Evolutionary conservation across 2,113 vertebrate genomes (phyloP).

Genomic region (Megaptera novaeangliae): DNA sequence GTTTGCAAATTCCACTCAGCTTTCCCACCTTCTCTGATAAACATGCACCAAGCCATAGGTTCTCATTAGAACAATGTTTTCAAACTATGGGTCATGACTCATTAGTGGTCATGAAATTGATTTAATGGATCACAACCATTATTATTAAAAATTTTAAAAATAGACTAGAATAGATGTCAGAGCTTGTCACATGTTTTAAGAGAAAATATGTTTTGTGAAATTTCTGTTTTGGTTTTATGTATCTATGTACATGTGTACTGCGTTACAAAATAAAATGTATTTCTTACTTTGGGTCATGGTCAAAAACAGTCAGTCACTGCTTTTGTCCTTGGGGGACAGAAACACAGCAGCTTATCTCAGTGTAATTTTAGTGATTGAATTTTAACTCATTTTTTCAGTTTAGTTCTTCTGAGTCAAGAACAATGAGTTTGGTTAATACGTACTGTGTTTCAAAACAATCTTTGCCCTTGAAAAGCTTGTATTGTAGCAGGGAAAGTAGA

Average conservation of each 20-base stretch:
- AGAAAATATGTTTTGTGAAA: neutral
- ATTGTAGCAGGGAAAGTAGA: neutral
- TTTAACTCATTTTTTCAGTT: slow-evolving; percentile 37
- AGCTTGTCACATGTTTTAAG: neutral
- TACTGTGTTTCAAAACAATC: slow-evolving; percentile 11
- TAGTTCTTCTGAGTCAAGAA: neutral
- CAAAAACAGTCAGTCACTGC: neutral
- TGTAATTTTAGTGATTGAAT: neutral
- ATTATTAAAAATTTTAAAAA: neutral
- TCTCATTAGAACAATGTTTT: neutral
- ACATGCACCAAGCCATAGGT: neutral
- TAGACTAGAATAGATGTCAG: neutral
- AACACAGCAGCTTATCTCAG: neutral
- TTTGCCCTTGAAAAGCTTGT: slow-evolving; percentile 1
- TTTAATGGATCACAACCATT: neutral
- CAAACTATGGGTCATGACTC: neutral
- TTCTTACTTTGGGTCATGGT: neutral
- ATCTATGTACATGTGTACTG: neutral
- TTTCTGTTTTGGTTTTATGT: neutral
- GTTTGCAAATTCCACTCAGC: neutral
- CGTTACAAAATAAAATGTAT: neutral
- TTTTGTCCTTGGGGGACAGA: neutral
- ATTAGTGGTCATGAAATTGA: neutral
- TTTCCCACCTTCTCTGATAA: neutral
- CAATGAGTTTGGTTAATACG: slow-evolving; percentile 16